Conservation (phyloP, 1,140 invertebrate genomes). For the Trichonephila inaurata region DNA sequence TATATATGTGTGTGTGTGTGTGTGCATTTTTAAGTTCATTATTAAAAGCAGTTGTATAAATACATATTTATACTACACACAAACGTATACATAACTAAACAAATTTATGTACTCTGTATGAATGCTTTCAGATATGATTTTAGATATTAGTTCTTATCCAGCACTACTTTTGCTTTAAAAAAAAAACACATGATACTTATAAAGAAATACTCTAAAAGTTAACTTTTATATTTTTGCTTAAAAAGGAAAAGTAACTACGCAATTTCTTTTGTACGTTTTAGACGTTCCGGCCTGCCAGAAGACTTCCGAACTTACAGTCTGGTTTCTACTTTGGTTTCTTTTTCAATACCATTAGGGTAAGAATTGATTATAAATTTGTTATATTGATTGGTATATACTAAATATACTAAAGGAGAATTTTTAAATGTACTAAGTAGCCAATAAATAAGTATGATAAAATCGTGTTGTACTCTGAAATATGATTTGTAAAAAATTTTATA, state of each 20-base stretch:
- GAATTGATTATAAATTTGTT: background rate
- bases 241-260: background rate
- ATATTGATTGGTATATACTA: fast-evolving
- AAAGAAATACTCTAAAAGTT: background rate
- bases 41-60: too few relatives aligned
- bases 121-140: too few relatives aligned
- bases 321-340: constrained; percentile 72
- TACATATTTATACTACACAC: too few relatives aligned
- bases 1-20: too few relatives aligned
- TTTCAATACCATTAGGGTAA: constrained; percentile 76
- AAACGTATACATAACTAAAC: background rate
- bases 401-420: too few relatives aligned
- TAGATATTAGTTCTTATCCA: too few relatives aligned
- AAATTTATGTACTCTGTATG: background rate
- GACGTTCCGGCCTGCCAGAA: constrained; percentile 58
- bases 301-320: constrained; percentile 75
- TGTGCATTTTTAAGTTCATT: too few relatives aligned
- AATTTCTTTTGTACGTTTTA: constrained; percentile 1
- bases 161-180: background rate
- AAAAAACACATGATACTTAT: background rate
- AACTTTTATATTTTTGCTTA: too few relatives aligned
- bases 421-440: too few relatives aligned
- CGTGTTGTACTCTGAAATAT: too few relatives aligned
- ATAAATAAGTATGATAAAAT: too few relatives aligned
- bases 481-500: too few relatives aligned